Evolutionary conservation across 2,888 invertebrate species (phyloP).

Genomic region (Athripsodes cinereus): DNA sequence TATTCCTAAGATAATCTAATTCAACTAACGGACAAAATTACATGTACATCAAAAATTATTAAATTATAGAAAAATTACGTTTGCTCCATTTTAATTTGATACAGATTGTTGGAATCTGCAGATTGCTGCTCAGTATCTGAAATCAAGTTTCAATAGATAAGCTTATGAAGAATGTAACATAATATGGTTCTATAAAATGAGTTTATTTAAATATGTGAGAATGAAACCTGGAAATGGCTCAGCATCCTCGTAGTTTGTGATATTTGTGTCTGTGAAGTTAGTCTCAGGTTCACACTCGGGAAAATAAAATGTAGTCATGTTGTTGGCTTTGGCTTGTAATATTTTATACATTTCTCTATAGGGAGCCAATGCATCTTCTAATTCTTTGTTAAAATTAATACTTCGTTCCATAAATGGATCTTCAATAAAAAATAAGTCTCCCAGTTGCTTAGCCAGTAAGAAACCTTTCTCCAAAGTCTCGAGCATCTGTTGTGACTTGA

Average conservation of each 20-base stretch:
- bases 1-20: too few species aligned
- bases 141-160: too few species aligned
- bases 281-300: conserved; percentile 6
- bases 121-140: too few species aligned
- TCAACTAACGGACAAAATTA: too few species aligned
- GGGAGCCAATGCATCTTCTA: not conserved
- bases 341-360: conserved; percentile 10
- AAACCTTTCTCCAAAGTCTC: conserved; percentile 10
- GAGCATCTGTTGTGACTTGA: conserved; percentile 14
- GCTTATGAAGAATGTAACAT: too few species aligned
- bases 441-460: not conserved
- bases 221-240: not conserved
- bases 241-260: not conserved
- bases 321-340: conserved; percentile 7
- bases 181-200: too few species aligned
- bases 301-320: conserved; percentile 12
- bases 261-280: not conserved
- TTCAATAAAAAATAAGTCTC: conserved; percentile 7
- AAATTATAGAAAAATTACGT: too few species aligned
- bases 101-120: too few species aligned
- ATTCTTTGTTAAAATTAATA: conserved; percentile 7
- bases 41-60: too few species aligned
- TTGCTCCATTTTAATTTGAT: too few species aligned
- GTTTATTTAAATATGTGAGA: too few species aligned
- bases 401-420: conserved; percentile 13